Conservation (phyloP, 35 echinoderm and acorn worm species). For the Holothuria glaberrima region DNA sequence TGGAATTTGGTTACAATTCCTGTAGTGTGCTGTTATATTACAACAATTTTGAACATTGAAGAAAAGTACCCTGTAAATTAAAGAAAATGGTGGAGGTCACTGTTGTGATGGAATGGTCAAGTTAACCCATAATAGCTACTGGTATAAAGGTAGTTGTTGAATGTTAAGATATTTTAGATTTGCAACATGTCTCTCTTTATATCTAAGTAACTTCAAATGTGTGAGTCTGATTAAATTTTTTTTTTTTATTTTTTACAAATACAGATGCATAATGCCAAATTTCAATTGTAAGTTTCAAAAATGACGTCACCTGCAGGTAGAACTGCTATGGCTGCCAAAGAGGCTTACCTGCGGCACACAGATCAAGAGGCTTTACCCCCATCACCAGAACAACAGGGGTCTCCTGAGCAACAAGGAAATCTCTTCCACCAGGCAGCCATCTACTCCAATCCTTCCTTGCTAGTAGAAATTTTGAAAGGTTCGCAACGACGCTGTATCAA, state of each 20-base stretch:
- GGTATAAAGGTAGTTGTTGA: too few species aligned
- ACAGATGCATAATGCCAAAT: neutral
- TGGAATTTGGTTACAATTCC: too few species aligned
- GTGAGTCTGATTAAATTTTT: too few species aligned
- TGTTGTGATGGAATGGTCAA: too few species aligned
- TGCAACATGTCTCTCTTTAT: too few species aligned
- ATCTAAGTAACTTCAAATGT: too few species aligned
- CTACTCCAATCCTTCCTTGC: slow-evolving; percentile 73
- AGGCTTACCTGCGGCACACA: slow-evolving; percentile 37
- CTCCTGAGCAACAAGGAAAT: slow-evolving; percentile 67
- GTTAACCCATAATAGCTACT: too few species aligned
- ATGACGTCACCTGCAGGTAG: slow-evolving; percentile 20
- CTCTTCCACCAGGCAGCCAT: slow-evolving; percentile 90
- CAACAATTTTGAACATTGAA: too few species aligned
- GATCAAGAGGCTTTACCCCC: neutral
- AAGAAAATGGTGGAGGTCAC: too few species aligned
- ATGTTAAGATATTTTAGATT: too few species aligned
- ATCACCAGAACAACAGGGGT: neutral
- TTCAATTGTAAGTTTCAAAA: neutral
- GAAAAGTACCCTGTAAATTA: too few species aligned
- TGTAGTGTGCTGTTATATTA: too few species aligned
- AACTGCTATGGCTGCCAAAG: slow-evolving; percentile 18
- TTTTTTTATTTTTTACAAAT: neutral
- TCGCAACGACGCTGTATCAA: slow-evolving; percentile 78
- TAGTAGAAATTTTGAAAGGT: slow-evolving; percentile 81